A percentile compares a stretch with the other conserved stretches of the same genome.
These are phyloP conservation scores for Hyphantria cunea DNA, from an alignment of 1,140 invertebrate species.

Conservation along the genomic window DNA sequence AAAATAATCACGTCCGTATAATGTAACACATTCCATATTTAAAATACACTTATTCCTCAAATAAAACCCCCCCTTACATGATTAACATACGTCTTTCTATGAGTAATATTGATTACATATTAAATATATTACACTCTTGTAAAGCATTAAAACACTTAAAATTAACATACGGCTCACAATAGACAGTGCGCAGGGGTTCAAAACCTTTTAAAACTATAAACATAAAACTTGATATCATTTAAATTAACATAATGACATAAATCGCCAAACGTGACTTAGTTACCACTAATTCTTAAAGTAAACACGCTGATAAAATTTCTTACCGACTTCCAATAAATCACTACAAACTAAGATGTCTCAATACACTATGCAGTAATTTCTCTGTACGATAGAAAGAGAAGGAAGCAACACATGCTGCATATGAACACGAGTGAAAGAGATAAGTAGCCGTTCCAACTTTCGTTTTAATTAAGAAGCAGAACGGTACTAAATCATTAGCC, in stretches of 20 bases:
- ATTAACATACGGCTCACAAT: constrained; percentile 14
- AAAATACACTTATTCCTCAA: too few species aligned
- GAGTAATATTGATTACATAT: too few species aligned
- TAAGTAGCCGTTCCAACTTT: constrained; percentile 45
- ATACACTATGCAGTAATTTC: constrained; percentile 63
- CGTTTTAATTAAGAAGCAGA: constrained; percentile 71
- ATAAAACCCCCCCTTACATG: too few species aligned
- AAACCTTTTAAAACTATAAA: constrained; percentile 47
- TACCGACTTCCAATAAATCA: constrained; percentile 66
- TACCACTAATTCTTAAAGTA: constrained; percentile 77
- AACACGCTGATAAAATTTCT: constrained; percentile 75
- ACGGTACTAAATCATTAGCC: constrained; percentile 73
- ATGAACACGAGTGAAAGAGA: constrained; percentile 48
- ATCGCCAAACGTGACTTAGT: constrained; percentile 60
- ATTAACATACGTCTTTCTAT: too few species aligned
- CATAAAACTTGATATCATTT: constrained; percentile 57
- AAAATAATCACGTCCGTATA: too few species aligned
- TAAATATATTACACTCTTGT: neutral
- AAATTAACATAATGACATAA: constrained; percentile 63
- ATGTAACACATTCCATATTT: too few species aligned
- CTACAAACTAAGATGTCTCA: constrained; percentile 69
- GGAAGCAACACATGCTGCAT: constrained; percentile 24
- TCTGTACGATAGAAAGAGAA: constrained; percentile 50
- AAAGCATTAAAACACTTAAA: constrained; percentile 4
- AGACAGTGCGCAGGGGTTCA: constrained; percentile 2